Conservation (phyloP, 2,797 vertebrate species). For the Euphonia xanthogaster region DNA sequence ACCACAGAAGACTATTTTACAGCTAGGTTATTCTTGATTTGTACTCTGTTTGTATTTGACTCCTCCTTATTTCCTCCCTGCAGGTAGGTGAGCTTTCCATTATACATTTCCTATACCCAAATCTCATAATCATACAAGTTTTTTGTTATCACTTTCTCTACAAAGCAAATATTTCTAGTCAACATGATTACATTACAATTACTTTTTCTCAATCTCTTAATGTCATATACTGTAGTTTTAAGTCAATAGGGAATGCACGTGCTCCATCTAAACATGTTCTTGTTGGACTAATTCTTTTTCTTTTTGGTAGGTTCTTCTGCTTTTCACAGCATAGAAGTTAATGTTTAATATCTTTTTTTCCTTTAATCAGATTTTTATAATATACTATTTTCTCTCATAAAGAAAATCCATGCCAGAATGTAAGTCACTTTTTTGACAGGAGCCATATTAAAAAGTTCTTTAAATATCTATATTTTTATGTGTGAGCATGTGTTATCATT, state of each 20-base stretch:
- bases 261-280: neutral
- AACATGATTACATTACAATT: neutral
- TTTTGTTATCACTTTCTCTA: neutral
- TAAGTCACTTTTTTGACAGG: neutral
- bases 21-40: neutral
- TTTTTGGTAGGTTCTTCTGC: neutral
- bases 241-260: neutral
- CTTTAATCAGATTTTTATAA: neutral
- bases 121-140: neutral
- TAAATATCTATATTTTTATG: neutral
- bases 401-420: neutral
- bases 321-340: neutral
- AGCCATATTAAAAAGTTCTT: neutral
- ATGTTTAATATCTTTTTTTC: neutral
- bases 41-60: neutral
- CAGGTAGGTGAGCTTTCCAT: neutral
- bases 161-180: neutral
- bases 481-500: neutral
- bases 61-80: neutral
- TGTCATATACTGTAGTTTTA: neutral
- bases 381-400: neutral
- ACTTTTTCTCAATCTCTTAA: neutral
- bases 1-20: neutral
- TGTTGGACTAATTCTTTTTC: neutral
- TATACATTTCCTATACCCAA: neutral